Evolutionary conservation across 2,797 vertebrate species (phyloP).

Genomic region (Sebastes dallii): DNA sequence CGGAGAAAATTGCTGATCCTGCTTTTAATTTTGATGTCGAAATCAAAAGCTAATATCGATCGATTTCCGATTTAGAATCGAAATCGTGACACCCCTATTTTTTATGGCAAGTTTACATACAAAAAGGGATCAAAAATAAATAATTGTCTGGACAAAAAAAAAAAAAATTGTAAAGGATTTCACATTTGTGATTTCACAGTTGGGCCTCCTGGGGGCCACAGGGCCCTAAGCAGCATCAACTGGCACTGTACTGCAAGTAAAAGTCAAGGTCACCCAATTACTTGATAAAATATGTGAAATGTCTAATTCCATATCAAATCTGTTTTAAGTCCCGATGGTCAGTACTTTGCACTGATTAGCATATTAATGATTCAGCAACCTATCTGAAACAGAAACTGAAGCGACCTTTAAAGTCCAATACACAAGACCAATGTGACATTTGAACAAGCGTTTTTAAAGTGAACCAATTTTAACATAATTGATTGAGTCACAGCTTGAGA

Average conservation of each 20-base stretch:
- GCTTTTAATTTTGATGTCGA: too few relatives aligned
- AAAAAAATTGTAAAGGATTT: not conserved
- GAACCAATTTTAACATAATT: constrained; percentile 4
- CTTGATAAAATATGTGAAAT: not conserved
- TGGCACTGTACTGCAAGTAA: not conserved
- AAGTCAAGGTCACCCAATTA: not conserved
- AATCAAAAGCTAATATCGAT: too few relatives aligned
- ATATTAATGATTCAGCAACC: constrained; percentile 32
- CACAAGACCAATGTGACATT: constrained; percentile 7
- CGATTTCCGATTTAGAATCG: too few relatives aligned
- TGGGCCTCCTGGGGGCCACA: not conserved
- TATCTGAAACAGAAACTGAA: not conserved
- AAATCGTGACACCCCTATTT: not conserved
- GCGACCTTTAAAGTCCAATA: constrained; percentile 16
- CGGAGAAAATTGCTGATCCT: too few relatives aligned
- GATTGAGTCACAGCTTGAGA: constrained; percentile 8
- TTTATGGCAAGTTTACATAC: not conserved
- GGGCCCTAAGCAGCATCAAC: not conserved
- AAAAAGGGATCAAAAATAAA: not conserved
- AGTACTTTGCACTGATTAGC: constrained; percentile 30
- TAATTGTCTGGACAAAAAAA: not conserved
- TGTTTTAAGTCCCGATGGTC: not conserved
- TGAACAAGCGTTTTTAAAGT: not conserved
- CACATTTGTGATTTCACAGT: not conserved
- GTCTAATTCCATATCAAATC: not conserved